Percentiles rank a stretch among this genome's conserved stretches.
Evolutionary conservation across 2,888 invertebrate species (phyloP).

Genomic region (Stenodera caucasica): DNA sequence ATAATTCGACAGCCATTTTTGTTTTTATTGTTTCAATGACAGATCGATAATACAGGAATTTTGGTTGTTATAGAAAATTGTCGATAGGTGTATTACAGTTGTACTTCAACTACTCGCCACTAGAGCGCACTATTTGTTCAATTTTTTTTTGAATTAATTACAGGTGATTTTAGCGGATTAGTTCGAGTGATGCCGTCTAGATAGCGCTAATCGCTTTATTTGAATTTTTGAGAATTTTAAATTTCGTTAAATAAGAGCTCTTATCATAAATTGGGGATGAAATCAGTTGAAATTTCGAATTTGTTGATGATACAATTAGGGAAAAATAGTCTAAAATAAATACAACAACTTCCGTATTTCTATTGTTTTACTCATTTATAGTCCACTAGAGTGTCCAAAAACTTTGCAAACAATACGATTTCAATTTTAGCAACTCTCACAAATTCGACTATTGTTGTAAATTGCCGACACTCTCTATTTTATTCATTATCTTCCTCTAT

Average conservation of each 20-base stretch:
- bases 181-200: too few relatives aligned
- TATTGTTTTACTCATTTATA: slow-evolving; percentile 5
- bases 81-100: background rate
- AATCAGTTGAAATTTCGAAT: too few relatives aligned
- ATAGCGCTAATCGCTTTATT: too few relatives aligned
- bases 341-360: background rate
- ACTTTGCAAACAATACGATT: background rate
- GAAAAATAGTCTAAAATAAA: background rate
- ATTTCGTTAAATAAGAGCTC: too few relatives aligned
- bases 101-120: too few relatives aligned
- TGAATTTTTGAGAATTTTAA: too few relatives aligned
- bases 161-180: too few relatives aligned
- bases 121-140: too few relatives aligned
- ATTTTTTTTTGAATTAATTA: too few relatives aligned
- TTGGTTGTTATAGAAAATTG: background rate
- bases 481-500: background rate
- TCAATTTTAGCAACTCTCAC: background rate
- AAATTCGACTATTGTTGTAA: background rate
- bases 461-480: background rate
- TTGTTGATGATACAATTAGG: background rate
- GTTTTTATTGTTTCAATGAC: background rate
- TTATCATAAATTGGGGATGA: too few relatives aligned
- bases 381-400: slow-evolving; percentile 3
- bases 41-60: background rate
- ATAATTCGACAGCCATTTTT: slow-evolving; percentile 12